phyloP scores from a whole-genome alignment of 2,797 vertebrate genomes.

The Selene dorsalis region DNA sequence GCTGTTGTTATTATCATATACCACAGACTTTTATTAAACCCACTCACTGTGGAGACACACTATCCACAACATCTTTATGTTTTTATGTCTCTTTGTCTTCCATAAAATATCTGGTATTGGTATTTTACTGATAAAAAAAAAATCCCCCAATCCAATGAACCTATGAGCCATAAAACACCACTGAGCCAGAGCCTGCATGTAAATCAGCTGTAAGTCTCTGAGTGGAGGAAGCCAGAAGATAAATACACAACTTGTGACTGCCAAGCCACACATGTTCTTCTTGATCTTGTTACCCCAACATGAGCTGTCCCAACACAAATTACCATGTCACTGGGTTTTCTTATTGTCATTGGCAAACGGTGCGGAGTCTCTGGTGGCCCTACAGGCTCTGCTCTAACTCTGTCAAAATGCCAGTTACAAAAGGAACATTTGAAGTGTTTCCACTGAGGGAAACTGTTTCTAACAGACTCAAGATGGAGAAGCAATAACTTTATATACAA shows the following conservation, averaged over 20 bases:
- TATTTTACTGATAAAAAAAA: too few relatives aligned
- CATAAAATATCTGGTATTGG: too few relatives aligned
- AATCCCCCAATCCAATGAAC: background rate
- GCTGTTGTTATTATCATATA: too few relatives aligned
- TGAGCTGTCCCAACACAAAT: constrained; percentile 5
- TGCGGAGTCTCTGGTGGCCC: background rate
- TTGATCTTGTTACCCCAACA: background rate
- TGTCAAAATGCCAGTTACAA: background rate
- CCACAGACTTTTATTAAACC: too few relatives aligned
- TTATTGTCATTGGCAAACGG: background rate
- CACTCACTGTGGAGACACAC: too few relatives aligned
- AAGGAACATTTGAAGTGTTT: background rate
- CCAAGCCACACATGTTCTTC: background rate
- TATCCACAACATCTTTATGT: too few relatives aligned
- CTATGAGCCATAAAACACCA: background rate
- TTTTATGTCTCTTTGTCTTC: too few relatives aligned
- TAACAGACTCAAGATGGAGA: background rate
- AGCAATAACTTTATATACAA: background rate
- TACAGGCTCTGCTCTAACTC: background rate
- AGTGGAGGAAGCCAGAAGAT: background rate
- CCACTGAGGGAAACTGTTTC: background rate
- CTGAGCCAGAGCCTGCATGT: background rate
- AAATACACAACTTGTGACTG: background rate
- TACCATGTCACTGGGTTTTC: background rate
- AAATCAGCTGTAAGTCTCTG: background rate